phyloP scores from a whole-genome alignment of 2,888 invertebrate species.

The Dascillus cervinus region DNA sequence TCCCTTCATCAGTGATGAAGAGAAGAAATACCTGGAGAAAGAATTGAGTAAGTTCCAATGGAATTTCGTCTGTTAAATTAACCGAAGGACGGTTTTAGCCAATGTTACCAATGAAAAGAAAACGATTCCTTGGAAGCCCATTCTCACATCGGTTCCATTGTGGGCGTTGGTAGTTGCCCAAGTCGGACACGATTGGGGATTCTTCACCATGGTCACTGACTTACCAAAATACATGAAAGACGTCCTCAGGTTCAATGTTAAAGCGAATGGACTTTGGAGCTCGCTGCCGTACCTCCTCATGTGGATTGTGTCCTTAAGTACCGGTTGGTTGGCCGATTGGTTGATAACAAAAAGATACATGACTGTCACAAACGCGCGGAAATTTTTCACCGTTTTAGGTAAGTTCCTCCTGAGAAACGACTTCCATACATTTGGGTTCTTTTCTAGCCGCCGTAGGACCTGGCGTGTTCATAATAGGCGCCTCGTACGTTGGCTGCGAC shows the following conservation, averaged over 20 bases:
- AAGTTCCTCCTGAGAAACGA: no score
- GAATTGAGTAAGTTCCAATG: slow-evolving; percentile 46
- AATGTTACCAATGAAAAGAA: slow-evolving; percentile 8
- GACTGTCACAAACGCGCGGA: slow-evolving; percentile 50
- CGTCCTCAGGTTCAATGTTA: slow-evolving; percentile 57
- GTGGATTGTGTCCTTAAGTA: slow-evolving; percentile 56
- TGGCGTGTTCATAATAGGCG: slow-evolving; percentile 53
- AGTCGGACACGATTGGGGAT: slow-evolving; percentile 64
- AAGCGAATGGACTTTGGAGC: slow-evolving; percentile 54
- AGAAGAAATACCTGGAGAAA: slow-evolving; percentile 58
- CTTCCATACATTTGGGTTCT: slow-evolving; percentile 15
- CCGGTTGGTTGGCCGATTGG: slow-evolving; percentile 63
- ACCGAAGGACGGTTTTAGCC: slow-evolving; percentile 4
- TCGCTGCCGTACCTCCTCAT: slow-evolving; percentile 60
- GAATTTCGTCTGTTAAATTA: not conserved
- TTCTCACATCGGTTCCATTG: slow-evolving; percentile 63
- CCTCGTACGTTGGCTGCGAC: slow-evolving; percentile 56
- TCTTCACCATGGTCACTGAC: slow-evolving; percentile 64
- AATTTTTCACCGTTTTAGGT: slow-evolving; percentile 35
- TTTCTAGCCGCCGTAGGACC: slow-evolving; percentile 55
- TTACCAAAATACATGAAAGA: slow-evolving; percentile 64
- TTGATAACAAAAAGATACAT: slow-evolving; percentile 53
- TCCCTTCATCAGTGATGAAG: slow-evolving; percentile 65
- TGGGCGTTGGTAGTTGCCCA: slow-evolving; percentile 70
- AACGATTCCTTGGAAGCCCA: slow-evolving; percentile 51